phyloP scores from a whole-genome alignment of 2,888 invertebrate genomes.

The Boloria selene region DNA sequence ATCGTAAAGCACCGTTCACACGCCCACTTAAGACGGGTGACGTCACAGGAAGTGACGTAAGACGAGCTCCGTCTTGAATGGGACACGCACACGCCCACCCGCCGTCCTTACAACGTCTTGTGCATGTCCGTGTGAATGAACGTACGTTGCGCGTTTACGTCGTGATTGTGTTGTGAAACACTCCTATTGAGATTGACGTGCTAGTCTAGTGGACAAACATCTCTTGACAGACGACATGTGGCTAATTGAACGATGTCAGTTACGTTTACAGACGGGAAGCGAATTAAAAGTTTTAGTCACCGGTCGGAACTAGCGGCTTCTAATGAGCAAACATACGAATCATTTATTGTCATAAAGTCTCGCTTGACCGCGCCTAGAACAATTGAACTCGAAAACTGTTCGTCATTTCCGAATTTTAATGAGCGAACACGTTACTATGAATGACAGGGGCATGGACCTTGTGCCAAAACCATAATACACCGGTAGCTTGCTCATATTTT shows the following conservation, averaged over 20 bases:
- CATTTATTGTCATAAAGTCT: constrained; percentile 60
- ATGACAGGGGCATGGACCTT: constrained; percentile 73
- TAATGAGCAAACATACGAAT: constrained; percentile 58
- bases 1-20: constrained; percentile 65
- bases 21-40: constrained; percentile 74
- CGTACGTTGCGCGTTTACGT: constrained; percentile 61
- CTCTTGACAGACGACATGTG: constrained; percentile 54
- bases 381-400: constrained; percentile 68
- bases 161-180: constrained; percentile 56
- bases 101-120: constrained; percentile 44
- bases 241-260: constrained; percentile 70
- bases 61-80: constrained; percentile 69
- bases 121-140: constrained; percentile 66
- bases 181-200: constrained; percentile 69
- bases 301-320: constrained; percentile 50
- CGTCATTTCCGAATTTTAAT: constrained; percentile 80
- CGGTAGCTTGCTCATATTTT: constrained; percentile 42
- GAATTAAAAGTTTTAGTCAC: constrained; percentile 54
- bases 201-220: constrained; percentile 59
- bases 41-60: constrained; percentile 75
- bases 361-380: constrained; percentile 67
- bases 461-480: constrained; percentile 71
- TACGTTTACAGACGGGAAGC: constrained; percentile 55
- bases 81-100: constrained; percentile 60
- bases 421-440: constrained; percentile 62